Base-by-base conservation (phyloP, 2,113 vertebrate species). In the Calonectris borealis region DNA sequence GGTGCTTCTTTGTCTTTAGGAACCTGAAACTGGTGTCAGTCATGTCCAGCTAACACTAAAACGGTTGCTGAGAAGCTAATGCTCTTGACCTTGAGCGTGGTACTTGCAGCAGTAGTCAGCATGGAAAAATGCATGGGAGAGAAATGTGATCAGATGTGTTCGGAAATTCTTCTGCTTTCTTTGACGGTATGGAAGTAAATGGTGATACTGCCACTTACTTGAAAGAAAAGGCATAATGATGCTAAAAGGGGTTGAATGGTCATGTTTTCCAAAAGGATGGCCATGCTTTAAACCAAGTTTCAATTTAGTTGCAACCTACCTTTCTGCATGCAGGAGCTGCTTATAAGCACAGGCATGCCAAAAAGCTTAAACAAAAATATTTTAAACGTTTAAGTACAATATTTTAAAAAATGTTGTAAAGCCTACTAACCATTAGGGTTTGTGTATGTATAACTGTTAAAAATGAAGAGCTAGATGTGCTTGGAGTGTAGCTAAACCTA, bases 201-300 rank as follows among this genome's bases (percentile, higher is more conserved):
- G 13, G 52, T 70, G 60, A 7, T 13, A 4, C 2, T 38, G 31
- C 15, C 32, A n/a, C 32, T 48, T 48, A 6, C 55, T 27, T 64
- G 80, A 57, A 89, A 42, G 31, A 22, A 92, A 58, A 81, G 27
- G 46, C 26, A 58, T n/a, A 40, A 7, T 8, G 19, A 11, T 48
- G 36, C 32, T 69, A n/a, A 9, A 52, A 71, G 16, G 21, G 5
- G 7, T 21, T 27, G 62, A 57, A 65, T 0, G 0, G 22, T 24
- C 17, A 1, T 26, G 10, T 57, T 84, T 86, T 69, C 71, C 71
- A 54, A 27, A 60, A 54, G 51, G 20, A 48, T 1, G 6, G 9
- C 19, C 54, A 8, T 2, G 51, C 27, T 70, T 77, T 42, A 69
- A 83, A 49, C 5, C 36, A 71, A 81, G n/a, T 40, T 44, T 81